Percentiles rank a stretch among this genome's conserved stretches.
phyloP scores from a whole-genome alignment of 2,888 invertebrate genomes.

The Julus scanicus region DNA sequence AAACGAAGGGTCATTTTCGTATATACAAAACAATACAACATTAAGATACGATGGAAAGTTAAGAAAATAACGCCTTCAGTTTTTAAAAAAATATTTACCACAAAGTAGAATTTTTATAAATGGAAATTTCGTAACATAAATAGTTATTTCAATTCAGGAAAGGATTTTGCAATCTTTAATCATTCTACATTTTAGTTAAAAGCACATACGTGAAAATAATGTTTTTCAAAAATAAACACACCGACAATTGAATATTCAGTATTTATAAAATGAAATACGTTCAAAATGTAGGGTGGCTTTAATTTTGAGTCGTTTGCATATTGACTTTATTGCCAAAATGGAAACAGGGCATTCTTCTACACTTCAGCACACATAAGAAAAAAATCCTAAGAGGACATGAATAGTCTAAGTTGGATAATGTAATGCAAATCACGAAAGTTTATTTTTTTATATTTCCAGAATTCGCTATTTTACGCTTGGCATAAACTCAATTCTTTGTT shows the following conservation, averaged over 20 bases:
- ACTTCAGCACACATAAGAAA: background rate
- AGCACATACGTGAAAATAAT: background rate
- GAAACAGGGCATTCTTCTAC: background rate
- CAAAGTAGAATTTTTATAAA: too few species aligned
- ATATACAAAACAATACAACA: too few species aligned
- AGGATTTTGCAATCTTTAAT: background rate
- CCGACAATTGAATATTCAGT: background rate
- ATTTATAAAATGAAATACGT: background rate
- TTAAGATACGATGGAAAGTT: too few species aligned
- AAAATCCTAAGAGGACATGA: background rate
- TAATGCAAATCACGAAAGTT: background rate
- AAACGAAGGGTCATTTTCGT: too few species aligned
- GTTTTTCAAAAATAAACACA: background rate
- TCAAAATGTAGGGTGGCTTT: constrained; percentile 34
- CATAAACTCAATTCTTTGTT: background rate
- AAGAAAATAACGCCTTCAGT: too few species aligned
- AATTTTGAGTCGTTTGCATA: background rate
- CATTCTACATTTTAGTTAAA: background rate
- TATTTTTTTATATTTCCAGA: background rate
- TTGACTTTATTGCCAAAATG: background rate
- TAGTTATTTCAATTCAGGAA: background rate
- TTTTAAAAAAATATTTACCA: too few species aligned
- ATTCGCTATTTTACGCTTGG: background rate
- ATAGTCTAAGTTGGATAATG: background rate
- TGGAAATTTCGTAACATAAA: too few species aligned